Conservation (phyloP, 2,113 vertebrate genomes). For the Leiothrix lutea region DNA sequence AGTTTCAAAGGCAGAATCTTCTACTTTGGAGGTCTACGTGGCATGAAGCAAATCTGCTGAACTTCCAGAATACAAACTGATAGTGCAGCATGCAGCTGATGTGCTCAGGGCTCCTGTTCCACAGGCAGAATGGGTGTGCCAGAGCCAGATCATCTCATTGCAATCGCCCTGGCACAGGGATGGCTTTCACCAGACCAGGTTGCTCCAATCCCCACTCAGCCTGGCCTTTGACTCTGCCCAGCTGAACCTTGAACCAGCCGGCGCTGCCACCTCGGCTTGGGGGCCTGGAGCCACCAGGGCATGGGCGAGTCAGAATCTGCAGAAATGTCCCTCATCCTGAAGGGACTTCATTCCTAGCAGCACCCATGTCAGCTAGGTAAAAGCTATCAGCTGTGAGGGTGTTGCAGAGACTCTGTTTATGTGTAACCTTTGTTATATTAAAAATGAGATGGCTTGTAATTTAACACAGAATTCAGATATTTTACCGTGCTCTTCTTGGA, state of each 20-base stretch:
- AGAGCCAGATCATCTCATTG: neutral
- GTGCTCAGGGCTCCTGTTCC: neutral
- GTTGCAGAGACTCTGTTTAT: neutral
- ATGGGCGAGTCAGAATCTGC: fast-evolving
- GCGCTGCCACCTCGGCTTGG: fast-evolving
- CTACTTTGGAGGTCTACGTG: fast-evolving
- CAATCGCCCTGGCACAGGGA: neutral
- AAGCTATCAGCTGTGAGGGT: neutral
- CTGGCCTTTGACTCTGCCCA: neutral
- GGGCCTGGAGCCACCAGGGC: fast-evolving
- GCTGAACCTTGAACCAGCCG: neutral
- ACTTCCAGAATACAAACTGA: neutral
- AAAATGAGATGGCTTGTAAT: neutral
- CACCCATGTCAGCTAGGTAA: neutral
- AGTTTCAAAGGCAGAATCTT: conserved; percentile 13
- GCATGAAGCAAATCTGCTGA: neutral
- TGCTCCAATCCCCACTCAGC: neutral
- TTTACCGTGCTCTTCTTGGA: neutral
- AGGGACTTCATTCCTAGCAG: neutral
- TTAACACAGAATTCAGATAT: neutral
- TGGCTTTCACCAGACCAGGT: neutral
- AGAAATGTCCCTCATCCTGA: neutral
- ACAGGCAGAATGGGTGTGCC: neutral
- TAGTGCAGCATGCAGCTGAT: fast-evolving
- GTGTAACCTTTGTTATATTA: neutral